Percentiles rank a stretch among this genome's conserved stretches.
phyloP scores from a whole-genome alignment of 2,888 invertebrate species.

The Ligdia adustata region DNA sequence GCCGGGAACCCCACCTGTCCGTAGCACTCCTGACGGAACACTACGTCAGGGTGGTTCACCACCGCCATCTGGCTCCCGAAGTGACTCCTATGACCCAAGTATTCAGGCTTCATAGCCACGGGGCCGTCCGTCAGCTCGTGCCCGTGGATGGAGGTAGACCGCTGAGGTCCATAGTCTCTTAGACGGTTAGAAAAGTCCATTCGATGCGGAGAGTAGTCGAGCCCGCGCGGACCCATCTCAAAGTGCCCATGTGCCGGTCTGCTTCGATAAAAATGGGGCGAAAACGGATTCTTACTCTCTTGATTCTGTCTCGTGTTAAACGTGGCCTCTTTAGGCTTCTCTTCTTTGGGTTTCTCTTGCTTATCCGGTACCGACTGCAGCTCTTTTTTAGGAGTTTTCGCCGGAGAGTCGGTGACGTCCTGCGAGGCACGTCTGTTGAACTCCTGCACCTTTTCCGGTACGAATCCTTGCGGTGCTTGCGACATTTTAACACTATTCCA shows the following conservation, averaged over 20 bases:
- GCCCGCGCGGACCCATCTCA: slow-evolving; percentile 77
- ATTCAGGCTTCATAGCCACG: slow-evolving; percentile 63
- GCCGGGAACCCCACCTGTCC: slow-evolving; percentile 69
- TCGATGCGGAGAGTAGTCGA: slow-evolving; percentile 78
- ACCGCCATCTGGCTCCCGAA: slow-evolving; percentile 72
- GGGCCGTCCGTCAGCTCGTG: slow-evolving; percentile 74
- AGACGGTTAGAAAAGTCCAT: slow-evolving; percentile 69
- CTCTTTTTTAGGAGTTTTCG: slow-evolving; percentile 62
- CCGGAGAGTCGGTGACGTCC: slow-evolving; percentile 62
- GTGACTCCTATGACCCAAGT: slow-evolving; percentile 66
- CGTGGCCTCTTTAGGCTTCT: slow-evolving; percentile 51
- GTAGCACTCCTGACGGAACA: slow-evolving; percentile 75
- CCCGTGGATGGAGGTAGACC: slow-evolving; percentile 77
- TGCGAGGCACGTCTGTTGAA: slow-evolving; percentile 72
- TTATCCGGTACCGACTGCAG: slow-evolving; percentile 50
- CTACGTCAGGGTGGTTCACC: slow-evolving; percentile 74
- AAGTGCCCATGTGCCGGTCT: slow-evolving; percentile 72
- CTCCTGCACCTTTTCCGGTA: slow-evolving; percentile 75
- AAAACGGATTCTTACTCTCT: slow-evolving; percentile 74
- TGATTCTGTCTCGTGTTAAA: slow-evolving; percentile 51
- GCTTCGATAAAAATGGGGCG: slow-evolving; percentile 67
- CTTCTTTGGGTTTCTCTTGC: slow-evolving; percentile 51
- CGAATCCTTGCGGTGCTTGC: slow-evolving; percentile 73
- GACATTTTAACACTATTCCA: slow-evolving; percentile 57
- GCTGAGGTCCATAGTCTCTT: slow-evolving; percentile 72